Base-by-base conservation (phyloP, 2,888 invertebrate species). In the Cinara cedri region DNA sequence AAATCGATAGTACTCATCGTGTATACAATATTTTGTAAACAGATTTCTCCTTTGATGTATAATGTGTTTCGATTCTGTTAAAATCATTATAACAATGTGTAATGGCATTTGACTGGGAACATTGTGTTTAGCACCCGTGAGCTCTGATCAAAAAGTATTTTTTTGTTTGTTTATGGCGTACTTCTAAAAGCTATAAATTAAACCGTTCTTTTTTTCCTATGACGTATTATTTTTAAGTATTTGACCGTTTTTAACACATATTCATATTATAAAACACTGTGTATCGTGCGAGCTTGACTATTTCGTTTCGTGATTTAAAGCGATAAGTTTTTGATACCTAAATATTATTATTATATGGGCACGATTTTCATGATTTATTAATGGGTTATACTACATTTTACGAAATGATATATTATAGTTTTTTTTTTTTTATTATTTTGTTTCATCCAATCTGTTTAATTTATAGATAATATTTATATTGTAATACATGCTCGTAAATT, bases 121-220 rank as follows among this genome's bases (percentile, higher is more conserved):
- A n/a, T n/a, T n/a, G n/a, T n/a, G n/a, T n/a, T n/a, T n/a, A n/a
- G n/a, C n/a, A n/a, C n/a, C n/a, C n/a, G n/a, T n/a, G n/a, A n/a
- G n/a, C n/a, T n/a, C n/a, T n/a, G 46, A 24, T 60, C 60, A 72
- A 60, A 49, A 46, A 24, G 57, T 44, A 24, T 11, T 1, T n/a
- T n/a, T 55, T 4, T 34, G 51, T 57, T 71, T 44, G 44, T 60
- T 72, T 60, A 46, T 46, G 13, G 13, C n/a, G 19, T 54, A 46
- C 16, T 46, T 60, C 46, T 60, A 66, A 46, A 26, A 57, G 26
- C 72, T 72, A 62, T 72, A 72, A 60, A 72, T 49, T 14, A 16
- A 60, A 49, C n/a, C 19, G 14, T 34, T 26, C 49, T 34, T 34
- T 4, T 34, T 34, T 34, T 34, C n/a, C 13, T 72, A 60, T 1